A percentile compares a stretch with the other conserved stretches of the same genome.
Evolutionary conservation across 2,888 invertebrate species (phyloP).

Genomic region (Dicyrtomina minuta): DNA sequence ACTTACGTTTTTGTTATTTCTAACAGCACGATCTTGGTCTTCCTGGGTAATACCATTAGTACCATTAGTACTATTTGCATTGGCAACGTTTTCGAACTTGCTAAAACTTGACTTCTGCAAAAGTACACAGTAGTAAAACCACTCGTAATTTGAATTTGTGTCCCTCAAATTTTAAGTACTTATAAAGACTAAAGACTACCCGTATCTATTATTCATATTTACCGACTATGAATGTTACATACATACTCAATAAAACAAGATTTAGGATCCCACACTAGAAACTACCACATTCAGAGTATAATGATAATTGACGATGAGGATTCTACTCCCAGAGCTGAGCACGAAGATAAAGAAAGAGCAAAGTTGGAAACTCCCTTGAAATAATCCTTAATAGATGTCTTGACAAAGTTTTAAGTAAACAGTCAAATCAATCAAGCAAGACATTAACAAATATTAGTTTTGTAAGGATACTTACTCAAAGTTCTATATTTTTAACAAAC

Average conservation of each 20-base stretch:
- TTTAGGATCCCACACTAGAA: no score
- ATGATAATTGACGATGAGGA: no score
- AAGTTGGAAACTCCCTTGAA: no score
- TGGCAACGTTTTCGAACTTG: constrained; percentile 70
- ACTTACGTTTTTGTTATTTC: constrained; percentile 30
- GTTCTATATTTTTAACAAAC: neutral
- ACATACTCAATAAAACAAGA: no score
- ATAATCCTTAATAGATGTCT: no score
- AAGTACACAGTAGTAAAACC: constrained; percentile 32
- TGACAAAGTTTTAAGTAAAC: neutral
- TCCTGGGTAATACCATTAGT: constrained; percentile 14
- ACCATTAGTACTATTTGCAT: constrained; percentile 59
- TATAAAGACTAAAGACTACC: no score
- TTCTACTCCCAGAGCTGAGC: no score
- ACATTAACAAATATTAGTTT: neutral
- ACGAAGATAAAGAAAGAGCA: no score
- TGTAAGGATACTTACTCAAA: neutral
- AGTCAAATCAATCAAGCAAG: neutral
- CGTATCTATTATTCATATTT: no score
- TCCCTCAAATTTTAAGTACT: no score
- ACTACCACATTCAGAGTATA: no score
- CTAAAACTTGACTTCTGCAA: constrained; percentile 74
- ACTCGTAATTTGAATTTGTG: neutral
- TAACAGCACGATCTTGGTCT: constrained; percentile 27
- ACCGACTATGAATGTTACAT: no score